Base-by-base conservation (phyloP, 2,113 vertebrate species). In the Xyrauchen texanus region DNA sequence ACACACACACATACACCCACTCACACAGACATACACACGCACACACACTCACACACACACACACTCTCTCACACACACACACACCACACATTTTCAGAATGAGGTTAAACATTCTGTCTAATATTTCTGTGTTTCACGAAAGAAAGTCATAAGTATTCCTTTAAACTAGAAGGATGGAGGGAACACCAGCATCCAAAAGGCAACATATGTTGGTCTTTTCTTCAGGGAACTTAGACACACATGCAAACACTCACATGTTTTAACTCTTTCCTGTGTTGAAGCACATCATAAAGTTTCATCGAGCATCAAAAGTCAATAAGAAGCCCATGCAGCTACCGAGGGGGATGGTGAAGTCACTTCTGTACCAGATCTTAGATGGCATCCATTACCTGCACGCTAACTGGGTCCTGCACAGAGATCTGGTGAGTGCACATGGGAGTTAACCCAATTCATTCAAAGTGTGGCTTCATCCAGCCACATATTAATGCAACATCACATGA, bases 231-330 rank as follows among this genome's bases (percentile, higher is more conserved):
- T 49, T 49, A 6, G 8, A 49, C 47, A 49, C 47, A 6, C 47
- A 2, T 49, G 6, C 47, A 49, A 8, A 49, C 2, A 6, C 47
- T 2, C 47, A 49, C 6, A 49, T 2, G 6, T 49, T 8, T 49
- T 49, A 5, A 6, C 8, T 10, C 4, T 0, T 49, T 86, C 16
- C 88, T 67, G 4, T 64, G 34, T 64, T 64, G 77, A 91, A 99
- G 98, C 98, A 99, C 91, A 98, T 99, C 91, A 99, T 99, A 91
- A 99, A 99, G 90, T 99, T 99, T 92, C 98, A 99, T 93, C 95
- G 98, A 94, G 97, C 98, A 74, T 99, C 98, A 88, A 99, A 99
- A 92, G 97, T 97, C 91, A 99, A 99, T 90, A 99, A 99, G 93
- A 99, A 99, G 91, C 97, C 98, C 72, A 95, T 99, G 94, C 98